A percentile compares a stretch with the other conserved stretches of the same genome.
Evolutionary conservation across 2,888 invertebrate species (phyloP).

Genomic region (Sepioteuthis lessoniana): DNA sequence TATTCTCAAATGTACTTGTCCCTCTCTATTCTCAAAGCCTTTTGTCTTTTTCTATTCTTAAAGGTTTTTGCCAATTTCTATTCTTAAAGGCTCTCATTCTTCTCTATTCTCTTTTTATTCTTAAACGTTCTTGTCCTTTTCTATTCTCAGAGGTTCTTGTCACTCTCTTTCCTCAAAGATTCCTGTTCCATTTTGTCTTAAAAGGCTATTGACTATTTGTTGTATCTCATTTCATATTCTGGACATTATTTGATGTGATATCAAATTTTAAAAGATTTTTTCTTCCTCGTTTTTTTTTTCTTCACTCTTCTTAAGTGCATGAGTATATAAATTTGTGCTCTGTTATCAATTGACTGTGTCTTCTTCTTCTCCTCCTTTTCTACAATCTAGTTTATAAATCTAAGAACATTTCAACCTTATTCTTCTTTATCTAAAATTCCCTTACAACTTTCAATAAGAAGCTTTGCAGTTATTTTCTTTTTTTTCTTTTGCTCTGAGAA

Average conservation of each 20-base stretch:
- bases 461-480: not conserved
- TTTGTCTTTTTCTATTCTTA: no score
- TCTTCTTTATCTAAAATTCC: not conserved
- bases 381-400: not conserved
- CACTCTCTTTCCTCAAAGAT: no score
- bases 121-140: not conserved
- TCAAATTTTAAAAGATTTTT: not conserved
- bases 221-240: no score
- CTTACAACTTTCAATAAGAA: not conserved
- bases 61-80: no score
- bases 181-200: no score
- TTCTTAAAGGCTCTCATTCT: no score
- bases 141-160: not conserved
- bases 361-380: not conserved
- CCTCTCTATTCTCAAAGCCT: not conserved
- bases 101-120: no score
- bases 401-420: not conserved
- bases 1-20: not conserved
- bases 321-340: not conserved
- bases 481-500: no score
- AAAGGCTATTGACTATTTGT: no score
- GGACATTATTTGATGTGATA: no score
- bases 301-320: not conserved
- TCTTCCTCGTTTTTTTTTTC: not conserved
- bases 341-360: not conserved